These are phyloP conservation scores for Drosophila littoralis DNA, from an alignment of 1,140 invertebrate species.

Conservation along the genomic window DNA sequence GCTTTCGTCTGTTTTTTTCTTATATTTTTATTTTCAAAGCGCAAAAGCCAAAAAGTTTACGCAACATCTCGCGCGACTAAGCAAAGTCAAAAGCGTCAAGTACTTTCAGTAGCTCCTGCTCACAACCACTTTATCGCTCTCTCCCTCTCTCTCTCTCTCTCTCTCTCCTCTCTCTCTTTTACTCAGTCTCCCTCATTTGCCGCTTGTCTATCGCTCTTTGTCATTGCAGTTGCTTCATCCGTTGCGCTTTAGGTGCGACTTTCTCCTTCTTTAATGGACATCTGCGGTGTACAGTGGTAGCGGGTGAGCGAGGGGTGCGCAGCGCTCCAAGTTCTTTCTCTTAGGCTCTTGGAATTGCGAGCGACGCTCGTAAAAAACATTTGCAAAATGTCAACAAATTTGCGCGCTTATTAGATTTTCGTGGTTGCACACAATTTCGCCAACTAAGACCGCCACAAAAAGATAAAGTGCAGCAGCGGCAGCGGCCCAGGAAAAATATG, in stretches of 20 bases:
- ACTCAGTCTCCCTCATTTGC: neutral
- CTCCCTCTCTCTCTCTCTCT: neutral
- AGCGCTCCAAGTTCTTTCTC: slow-evolving; percentile 26
- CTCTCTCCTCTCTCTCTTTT: neutral
- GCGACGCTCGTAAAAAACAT: slow-evolving; percentile 74
- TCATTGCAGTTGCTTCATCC: neutral
- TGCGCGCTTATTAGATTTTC: slow-evolving; percentile 83
- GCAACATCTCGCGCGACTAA: slow-evolving; percentile 53
- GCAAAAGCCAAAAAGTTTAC: slow-evolving; percentile 64
- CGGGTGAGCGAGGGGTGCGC: neutral
- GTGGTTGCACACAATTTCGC: slow-evolving; percentile 82
- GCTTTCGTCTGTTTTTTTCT: slow-evolving; percentile 5
- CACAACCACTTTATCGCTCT: neutral
- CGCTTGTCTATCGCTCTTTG: neutral
- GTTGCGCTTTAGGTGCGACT: slow-evolving; percentile 31
- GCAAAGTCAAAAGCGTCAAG: slow-evolving; percentile 40
- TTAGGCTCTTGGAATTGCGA: slow-evolving; percentile 26
- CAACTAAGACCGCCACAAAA: slow-evolving; percentile 77
- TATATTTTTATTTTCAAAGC: slow-evolving; percentile 29
- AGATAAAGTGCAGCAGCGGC: slow-evolving; percentile 73
- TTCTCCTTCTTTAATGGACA: slow-evolving; percentile 31
- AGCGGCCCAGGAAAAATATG: slow-evolving; percentile 63
- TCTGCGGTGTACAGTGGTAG: neutral
- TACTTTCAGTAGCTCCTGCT: slow-evolving; percentile 7
- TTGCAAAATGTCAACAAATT: slow-evolving; percentile 83